These are phyloP conservation scores for Acanthisitta chloris DNA, from an alignment of 2,113 vertebrate species.

Conservation along the genomic window DNA sequence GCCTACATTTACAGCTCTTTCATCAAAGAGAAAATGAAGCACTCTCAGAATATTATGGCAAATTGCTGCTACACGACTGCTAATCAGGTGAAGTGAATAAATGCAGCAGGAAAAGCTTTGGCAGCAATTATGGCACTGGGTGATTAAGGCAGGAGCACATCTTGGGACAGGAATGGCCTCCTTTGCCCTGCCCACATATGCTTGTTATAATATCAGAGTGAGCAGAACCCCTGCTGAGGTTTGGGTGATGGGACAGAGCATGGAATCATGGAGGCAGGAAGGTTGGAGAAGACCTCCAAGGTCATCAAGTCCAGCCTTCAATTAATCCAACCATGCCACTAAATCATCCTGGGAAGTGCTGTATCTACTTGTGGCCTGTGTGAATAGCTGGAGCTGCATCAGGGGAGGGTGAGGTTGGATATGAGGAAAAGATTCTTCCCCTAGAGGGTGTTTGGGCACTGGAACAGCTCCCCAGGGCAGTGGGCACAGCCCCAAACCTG, in stretches of 20 bases:
- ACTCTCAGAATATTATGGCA: constrained; percentile 59
- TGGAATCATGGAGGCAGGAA: fast-evolving
- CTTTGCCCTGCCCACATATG: not conserved
- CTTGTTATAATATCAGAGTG: not conserved
- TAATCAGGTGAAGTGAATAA: constrained; percentile 56
- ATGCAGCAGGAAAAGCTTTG: constrained; percentile 28
- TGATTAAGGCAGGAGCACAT: constrained; percentile 16
- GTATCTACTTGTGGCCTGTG: not conserved
- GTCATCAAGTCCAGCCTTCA: not conserved
- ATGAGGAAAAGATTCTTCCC: fast-evolving
- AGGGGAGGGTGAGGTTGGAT: fast-evolving
- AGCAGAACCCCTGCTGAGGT: not conserved
- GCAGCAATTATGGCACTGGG: not conserved
- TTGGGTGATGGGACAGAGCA: not conserved
- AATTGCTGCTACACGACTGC: constrained; percentile 54
- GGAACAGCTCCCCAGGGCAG: not conserved
- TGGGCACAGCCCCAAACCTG: not conserved
- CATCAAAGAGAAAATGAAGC: constrained; percentile 67
- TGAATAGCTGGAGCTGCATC: fast-evolving
- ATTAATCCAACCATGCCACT: not conserved
- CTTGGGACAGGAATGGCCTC: not conserved
- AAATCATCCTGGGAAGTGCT: fast-evolving
- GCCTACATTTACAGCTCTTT: constrained; percentile 61
- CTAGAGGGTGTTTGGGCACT: not conserved
- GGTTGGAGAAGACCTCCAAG: fast-evolving